These are phyloP conservation scores for Macrophya annulata DNA, from an alignment of 2,888 invertebrate genomes.

Conservation along the genomic window DNA sequence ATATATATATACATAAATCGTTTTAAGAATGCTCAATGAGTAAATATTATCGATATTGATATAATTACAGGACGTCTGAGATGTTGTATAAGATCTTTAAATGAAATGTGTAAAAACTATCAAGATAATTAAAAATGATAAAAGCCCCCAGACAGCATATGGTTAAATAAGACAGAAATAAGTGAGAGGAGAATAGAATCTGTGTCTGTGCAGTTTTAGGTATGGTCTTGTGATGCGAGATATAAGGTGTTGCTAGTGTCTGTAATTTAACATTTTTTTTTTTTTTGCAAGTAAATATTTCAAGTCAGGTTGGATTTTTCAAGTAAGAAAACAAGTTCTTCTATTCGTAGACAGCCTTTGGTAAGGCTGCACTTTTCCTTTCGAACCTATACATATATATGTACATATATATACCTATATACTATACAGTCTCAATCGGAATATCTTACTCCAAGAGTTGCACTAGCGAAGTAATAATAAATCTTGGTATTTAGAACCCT, in stretches of 20 bases:
- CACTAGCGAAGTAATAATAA: neutral
- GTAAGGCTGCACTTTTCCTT: conserved; percentile 3
- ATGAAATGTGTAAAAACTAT: too few relatives aligned
- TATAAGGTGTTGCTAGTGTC: neutral
- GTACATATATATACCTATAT: neutral
- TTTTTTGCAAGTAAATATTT: neutral
- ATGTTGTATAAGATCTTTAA: too few relatives aligned
- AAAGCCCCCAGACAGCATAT: too few relatives aligned
- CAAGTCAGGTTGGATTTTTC: neutral
- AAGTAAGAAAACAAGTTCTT: neutral
- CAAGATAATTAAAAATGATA: too few relatives aligned
- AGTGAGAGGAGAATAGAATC: neutral
- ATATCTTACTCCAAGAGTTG: neutral
- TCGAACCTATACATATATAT: neutral
- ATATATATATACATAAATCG: too few relatives aligned
- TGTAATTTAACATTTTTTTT: neutral
- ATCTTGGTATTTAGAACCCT: too few relatives aligned
- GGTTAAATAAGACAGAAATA: too few relatives aligned
- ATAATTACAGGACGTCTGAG: too few relatives aligned
- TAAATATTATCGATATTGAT: too few relatives aligned
- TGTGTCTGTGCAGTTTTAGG: neutral
- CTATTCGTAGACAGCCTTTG: neutral
- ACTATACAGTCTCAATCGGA: neutral
- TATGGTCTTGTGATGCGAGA: too few relatives aligned
- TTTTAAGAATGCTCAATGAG: too few relatives aligned